Base-by-base conservation (phyloP, 2,113 vertebrate species). In the Todiramphus chloris region DNA sequence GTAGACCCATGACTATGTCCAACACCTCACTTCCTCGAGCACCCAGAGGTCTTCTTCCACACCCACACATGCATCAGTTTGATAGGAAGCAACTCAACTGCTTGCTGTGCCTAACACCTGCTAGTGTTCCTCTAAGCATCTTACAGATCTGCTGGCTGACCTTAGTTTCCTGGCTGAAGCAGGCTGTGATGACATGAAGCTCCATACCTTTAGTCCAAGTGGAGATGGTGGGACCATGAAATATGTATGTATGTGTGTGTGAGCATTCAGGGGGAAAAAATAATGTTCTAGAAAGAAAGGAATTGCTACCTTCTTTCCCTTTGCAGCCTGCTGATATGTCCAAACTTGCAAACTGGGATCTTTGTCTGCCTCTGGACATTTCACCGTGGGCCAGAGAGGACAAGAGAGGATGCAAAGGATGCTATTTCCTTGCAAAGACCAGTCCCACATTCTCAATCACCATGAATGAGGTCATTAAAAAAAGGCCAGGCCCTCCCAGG, bases 361-460 rank as follows among this genome's bases (percentile, higher is more conserved):
- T 83, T 55, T 4, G 5, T 33, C 67, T 76, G n/a, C 35, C 46
- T 12, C 25, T 23, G 46, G 33, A 15, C 21, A 5, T 51, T 56
- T 74, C 37, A 21, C 35, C 2, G 0, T 28, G 25, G 35, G 21
- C 46, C 41, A 11, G 33, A 62, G 35, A n/a, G n/a, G n/a, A n/a
- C n/a, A n/a, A n/a, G n/a, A n/a, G n/a, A 48, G 20, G 16, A 66
- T 51, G n/a, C 0, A 0, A 72, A 50, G 30, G 31, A 31, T 14
- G 25, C 24, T 43, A n/a, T 70, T 87, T 44, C 44, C 41, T 39
- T 37, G 15, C 30, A 25, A 20, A 64, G 33, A 28, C 19, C 11
- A 13, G 11, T 51, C 4, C 37, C 21, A 10, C 14, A 1, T 67
- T 76, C 73, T 67, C 81, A 74, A 2, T 76, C 35, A n/a, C 31